Evolutionary conservation across 2,797 vertebrate genomes (phyloP).

Genomic region (Enteromius viviparus): DNA sequence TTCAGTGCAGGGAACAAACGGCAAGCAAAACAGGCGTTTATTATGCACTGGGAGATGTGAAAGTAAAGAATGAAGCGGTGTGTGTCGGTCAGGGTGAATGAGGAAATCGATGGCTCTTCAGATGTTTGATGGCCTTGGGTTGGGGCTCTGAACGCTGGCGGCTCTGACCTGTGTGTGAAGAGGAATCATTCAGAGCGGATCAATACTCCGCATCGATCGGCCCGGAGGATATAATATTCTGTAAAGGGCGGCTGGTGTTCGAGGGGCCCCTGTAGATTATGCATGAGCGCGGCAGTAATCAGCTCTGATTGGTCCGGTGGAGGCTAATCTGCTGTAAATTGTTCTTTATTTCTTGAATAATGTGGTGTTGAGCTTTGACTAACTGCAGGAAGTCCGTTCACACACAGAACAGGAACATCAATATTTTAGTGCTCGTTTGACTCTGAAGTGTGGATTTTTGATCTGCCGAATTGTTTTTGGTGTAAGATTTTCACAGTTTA

Average conservation of each 20-base stretch:
- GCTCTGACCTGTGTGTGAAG: background rate
- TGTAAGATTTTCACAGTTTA: too few relatives aligned
- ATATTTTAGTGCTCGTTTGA: too few relatives aligned
- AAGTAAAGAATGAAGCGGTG: background rate
- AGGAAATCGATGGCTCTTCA: background rate
- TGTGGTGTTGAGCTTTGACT: background rate
- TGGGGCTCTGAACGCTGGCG: too few relatives aligned
- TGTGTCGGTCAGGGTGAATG: background rate
- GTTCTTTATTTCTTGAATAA: background rate
- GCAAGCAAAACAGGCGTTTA: background rate
- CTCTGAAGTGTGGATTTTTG: too few relatives aligned
- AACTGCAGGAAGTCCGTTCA: too few relatives aligned
- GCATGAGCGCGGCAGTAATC: conserved; percentile 63
- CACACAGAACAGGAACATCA: too few relatives aligned
- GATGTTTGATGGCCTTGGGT: background rate
- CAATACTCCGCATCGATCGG: conserved; percentile 51
- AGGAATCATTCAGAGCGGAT: background rate
- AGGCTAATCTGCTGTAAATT: background rate
- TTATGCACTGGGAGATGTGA: background rate
- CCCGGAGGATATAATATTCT: conserved; percentile 42
- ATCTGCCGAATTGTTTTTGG: too few relatives aligned
- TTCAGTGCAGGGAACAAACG: background rate
- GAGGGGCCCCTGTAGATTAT: conserved; percentile 59
- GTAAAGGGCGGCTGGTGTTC: conserved; percentile 45
- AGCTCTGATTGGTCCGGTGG: conserved; percentile 66